Evolutionary conservation across 2,888 invertebrate species (phyloP), one percentile per base, ranked within the genome.

Genomic region (Orthosia gothica): DNA sequence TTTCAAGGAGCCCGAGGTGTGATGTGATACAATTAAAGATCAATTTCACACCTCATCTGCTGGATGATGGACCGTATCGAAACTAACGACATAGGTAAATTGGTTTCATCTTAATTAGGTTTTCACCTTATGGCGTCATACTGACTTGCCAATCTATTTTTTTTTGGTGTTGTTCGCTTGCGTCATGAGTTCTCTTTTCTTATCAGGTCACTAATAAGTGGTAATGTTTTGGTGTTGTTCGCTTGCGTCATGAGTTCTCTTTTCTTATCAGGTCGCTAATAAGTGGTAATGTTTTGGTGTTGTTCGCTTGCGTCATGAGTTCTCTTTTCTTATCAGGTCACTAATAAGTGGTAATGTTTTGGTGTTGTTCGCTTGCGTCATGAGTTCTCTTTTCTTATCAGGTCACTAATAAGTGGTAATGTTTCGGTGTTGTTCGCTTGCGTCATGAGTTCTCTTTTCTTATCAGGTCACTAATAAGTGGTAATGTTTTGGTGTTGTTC

Each of bases 41-140:
- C 77, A 72, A 77, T 77, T 72, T 62, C 65, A 73, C 77, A 73
- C 61, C 55, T 72, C 77, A 26, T 58, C 50, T 26, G 20, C 59
- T 55, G 54, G 7, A 59, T 40, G n/a, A 49, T 45, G 11, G 40
- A 40, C 68, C 62, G 62, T 63, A 18, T 18, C 65, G 18, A 72
- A 77, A 57, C 73, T 52, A 77, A 72, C 77, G 72, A 77, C 54
- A 11, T 3, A 23, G n/a, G 5, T 77, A 73, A 73, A 73, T 63
- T 66, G 66, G 16, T 13, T 40, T 57, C 55, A 54, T 57, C 13
- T 26, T 49, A 16, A 61, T 59, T 63, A 32, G 9, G 40, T 40
- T 59, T 23, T 2, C 3, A 20, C n/a, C 40, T 65, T 13, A 54
- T 16, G 4, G 45, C 45, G 23, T 70, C 76, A 70, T 70, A 59